Conservation (phyloP, 2,113 vertebrate species). For the Peucedramus taeniatus region DNA sequence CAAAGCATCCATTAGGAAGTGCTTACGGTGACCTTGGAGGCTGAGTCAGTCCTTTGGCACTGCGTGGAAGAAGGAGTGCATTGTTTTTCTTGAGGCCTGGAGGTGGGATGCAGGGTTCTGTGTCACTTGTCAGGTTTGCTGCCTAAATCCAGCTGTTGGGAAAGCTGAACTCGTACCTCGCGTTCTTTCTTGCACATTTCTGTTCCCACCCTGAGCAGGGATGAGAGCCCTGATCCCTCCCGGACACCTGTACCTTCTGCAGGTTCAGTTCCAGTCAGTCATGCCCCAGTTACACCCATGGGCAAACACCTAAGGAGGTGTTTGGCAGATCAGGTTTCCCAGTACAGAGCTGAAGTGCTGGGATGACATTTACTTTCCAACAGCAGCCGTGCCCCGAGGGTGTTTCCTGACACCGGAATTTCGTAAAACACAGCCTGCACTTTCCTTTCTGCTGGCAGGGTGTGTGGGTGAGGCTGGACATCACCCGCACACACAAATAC, state of each 20-base stretch:
- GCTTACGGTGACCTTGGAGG: not conserved
- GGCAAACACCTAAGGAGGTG: not conserved
- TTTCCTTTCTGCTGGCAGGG: not conserved
- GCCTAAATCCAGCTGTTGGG: not conserved
- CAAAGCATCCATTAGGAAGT: not conserved
- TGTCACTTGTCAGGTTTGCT: not conserved
- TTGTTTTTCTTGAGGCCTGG: not conserved
- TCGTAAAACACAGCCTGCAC: not conserved
- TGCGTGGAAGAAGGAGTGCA: not conserved
- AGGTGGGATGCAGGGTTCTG: not conserved
- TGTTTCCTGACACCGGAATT: not conserved
- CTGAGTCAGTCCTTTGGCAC: not conserved
- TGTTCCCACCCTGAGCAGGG: not conserved
- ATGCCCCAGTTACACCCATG: not conserved
- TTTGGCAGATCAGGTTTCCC: not conserved
- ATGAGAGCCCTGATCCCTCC: accelerated
- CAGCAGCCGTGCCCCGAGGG: not conserved
- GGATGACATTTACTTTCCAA: not conserved
- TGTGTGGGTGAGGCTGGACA: not conserved
- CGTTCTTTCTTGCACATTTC: not conserved
- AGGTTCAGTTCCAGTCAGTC: not conserved
- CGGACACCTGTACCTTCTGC: not conserved
- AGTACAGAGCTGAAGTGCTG: not conserved
- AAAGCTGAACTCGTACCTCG: not conserved
- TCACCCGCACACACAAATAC: not conserved